A percentile compares a stretch with the other conserved stretches of the same genome.
Evolutionary conservation across 2,888 invertebrate species (phyloP).

Genomic region (Eupithecia abbreviata): DNA sequence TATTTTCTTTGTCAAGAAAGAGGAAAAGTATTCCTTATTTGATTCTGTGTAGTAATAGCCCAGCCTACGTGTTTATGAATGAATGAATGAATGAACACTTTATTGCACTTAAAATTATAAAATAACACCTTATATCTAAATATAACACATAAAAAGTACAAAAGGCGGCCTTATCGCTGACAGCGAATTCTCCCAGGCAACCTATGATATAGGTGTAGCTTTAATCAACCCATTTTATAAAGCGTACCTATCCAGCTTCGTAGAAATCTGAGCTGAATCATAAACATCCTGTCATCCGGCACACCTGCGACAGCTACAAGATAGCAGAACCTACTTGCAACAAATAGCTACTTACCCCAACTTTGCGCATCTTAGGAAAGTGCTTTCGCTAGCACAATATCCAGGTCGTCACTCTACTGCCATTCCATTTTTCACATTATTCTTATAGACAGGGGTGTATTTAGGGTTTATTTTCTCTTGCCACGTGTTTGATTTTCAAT

Average conservation of each 20-base stretch:
- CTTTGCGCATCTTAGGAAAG: slow-evolving; percentile 42
- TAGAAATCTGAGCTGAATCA: slow-evolving; percentile 34
- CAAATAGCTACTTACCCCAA: slow-evolving; percentile 45
- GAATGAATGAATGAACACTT: no score
- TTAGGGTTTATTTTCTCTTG: not conserved
- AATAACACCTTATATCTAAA: no score
- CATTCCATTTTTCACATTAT: slow-evolving; percentile 63
- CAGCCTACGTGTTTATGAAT: no score
- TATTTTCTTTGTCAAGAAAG: no score
- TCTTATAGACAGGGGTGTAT: slow-evolving; percentile 25
- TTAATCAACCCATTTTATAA: slow-evolving; percentile 1
- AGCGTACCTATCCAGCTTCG: slow-evolving; percentile 1
- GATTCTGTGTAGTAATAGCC: no score
- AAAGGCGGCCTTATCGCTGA: no score
- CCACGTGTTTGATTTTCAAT: not conserved
- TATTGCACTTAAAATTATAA: no score
- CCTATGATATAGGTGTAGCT: not conserved
- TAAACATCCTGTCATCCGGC: slow-evolving; percentile 33
- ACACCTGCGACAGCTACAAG: slow-evolving; percentile 28
- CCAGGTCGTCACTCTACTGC: slow-evolving; percentile 52
- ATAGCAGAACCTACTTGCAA: slow-evolving; percentile 43
- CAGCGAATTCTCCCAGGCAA: no score
- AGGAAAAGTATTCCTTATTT: no score
- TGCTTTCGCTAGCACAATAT: slow-evolving; percentile 47
- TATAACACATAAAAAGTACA: no score